phyloP scores from a whole-genome alignment of 2,888 invertebrate genomes.

The Osmoderma eremita region DNA sequence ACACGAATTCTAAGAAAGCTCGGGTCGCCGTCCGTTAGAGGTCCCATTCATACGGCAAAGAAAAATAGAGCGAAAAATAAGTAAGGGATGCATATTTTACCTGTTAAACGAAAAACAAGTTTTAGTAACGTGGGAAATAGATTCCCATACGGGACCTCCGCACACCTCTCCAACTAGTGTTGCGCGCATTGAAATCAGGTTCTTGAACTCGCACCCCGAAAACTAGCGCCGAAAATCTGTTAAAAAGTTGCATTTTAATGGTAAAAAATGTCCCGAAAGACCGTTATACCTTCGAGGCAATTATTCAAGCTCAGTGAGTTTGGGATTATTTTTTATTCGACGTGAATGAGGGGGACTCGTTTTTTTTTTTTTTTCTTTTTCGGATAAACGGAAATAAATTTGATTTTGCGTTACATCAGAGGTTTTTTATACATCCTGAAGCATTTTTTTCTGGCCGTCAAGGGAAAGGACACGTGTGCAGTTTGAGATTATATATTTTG shows the following conservation, averaged over 20 bases:
- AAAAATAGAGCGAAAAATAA: slow-evolving; percentile 42
- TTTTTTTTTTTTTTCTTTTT: slow-evolving; percentile 18
- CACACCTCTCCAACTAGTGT: neutral
- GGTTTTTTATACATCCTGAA: slow-evolving; percentile 22
- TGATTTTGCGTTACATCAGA: slow-evolving; percentile 18
- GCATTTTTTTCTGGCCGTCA: neutral
- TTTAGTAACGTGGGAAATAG: slow-evolving; percentile 49
- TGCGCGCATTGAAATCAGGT: slow-evolving; percentile 45
- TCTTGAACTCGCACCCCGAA: slow-evolving; percentile 44
- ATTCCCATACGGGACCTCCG: slow-evolving; percentile 41
- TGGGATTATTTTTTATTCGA: slow-evolving; percentile 14
- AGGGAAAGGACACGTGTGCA: slow-evolving; percentile 13
- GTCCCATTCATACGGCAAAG: slow-evolving; percentile 37
- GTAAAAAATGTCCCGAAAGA: slow-evolving; percentile 21
- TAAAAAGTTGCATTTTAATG: slow-evolving; percentile 40
- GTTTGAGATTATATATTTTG: neutral
- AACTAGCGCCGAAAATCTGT: slow-evolving; percentile 43
- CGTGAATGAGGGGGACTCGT: slow-evolving; percentile 2
- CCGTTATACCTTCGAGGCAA: slow-evolving; percentile 35
- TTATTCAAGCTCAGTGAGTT: slow-evolving; percentile 38
- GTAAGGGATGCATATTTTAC: slow-evolving; percentile 46
- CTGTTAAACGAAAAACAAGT: slow-evolving; percentile 49
- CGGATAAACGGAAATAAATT: slow-evolving; percentile 33
- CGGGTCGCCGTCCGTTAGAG: slow-evolving; percentile 38
- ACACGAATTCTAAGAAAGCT: slow-evolving; percentile 32